Percentiles rank a stretch among this genome's conserved stretches.
These are phyloP conservation scores for Acronicta aceris DNA, from an alignment of 2,888 invertebrate genomes.

Conservation along the genomic window DNA sequence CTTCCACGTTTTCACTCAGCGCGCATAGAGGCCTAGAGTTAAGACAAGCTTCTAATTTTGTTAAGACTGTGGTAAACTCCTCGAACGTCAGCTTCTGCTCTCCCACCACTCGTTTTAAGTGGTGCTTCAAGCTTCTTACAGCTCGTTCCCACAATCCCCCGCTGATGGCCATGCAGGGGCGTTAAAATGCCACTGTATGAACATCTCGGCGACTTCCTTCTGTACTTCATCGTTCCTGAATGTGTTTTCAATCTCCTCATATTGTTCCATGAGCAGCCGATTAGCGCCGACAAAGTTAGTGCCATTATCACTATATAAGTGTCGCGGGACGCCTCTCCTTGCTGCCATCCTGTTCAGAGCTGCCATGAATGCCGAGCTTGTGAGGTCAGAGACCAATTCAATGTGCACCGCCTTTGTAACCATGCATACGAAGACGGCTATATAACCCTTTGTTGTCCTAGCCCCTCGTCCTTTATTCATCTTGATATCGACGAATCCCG, in stretches of 20 bases:
- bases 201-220: neutral
- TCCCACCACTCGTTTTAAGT: neutral
- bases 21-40: neutral
- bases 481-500: slow-evolving; percentile 17
- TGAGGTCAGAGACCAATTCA: slow-evolving; percentile 11
- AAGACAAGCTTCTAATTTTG: slow-evolving; percentile 3
- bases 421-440: slow-evolving; percentile 14
- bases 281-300: slow-evolving; percentile 11
- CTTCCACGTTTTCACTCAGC: neutral
- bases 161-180: slow-evolving; percentile 2
- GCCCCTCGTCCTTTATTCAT: slow-evolving; percentile 10
- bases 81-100: no score
- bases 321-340: neutral
- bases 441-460: slow-evolving; percentile 11
- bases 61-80: no score
- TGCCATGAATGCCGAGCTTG: slow-evolving; percentile 9
- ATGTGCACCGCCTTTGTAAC: slow-evolving; percentile 18
- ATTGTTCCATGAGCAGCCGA: neutral
- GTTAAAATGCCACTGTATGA: neutral
- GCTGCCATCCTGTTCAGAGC: slow-evolving; percentile 7
- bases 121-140: slow-evolving; percentile 2
- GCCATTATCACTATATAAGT: slow-evolving; percentile 17
- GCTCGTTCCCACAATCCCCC: neutral
- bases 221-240: neutral
- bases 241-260: neutral